Percentiles rank a stretch among this genome's conserved stretches.
Evolutionary conservation across 2,888 invertebrate species (phyloP).

Genomic region (Apodemia mormo): DNA sequence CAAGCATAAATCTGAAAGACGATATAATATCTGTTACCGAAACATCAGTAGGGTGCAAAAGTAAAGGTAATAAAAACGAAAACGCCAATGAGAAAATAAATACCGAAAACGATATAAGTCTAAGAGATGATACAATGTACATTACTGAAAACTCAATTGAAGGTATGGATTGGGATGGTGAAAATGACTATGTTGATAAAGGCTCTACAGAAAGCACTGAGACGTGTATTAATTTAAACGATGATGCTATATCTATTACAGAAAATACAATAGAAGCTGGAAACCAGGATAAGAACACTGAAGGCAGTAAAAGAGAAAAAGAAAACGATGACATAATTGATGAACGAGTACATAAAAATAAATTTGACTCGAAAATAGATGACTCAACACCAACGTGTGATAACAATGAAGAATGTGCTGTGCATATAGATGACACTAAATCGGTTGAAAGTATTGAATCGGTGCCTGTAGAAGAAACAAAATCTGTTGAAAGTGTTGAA

Average conservation of each 20-base stretch:
- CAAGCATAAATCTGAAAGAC: conserved; percentile 49
- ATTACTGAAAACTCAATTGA: conserved; percentile 9
- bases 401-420: neutral
- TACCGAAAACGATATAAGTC: neutral
- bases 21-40: conserved; percentile 35
- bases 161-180: conserved; percentile 36
- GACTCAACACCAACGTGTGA: neutral
- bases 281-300: conserved; percentile 11
- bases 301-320: conserved; percentile 16
- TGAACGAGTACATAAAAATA: neutral
- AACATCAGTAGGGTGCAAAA: neutral
- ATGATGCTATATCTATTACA: conserved; percentile 32
- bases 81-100: neutral
- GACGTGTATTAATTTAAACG: conserved; percentile 32
- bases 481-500: conserved; percentile 4
- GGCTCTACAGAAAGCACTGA: conserved; percentile 34
- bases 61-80: neutral
- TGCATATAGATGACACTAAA: conserved; percentile 1
- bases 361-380: neutral
- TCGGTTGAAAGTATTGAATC: neutral
- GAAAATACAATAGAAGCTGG: conserved; percentile 26
- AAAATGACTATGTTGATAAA: conserved; percentile 45
- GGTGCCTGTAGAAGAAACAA: neutral
- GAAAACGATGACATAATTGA: conserved; percentile 12
- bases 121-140: neutral